Percentiles rank a stretch among this genome's conserved stretches.
Evolutionary conservation across 2,113 vertebrate species (phyloP).

Genomic region (Phoenicopterus ruber): DNA sequence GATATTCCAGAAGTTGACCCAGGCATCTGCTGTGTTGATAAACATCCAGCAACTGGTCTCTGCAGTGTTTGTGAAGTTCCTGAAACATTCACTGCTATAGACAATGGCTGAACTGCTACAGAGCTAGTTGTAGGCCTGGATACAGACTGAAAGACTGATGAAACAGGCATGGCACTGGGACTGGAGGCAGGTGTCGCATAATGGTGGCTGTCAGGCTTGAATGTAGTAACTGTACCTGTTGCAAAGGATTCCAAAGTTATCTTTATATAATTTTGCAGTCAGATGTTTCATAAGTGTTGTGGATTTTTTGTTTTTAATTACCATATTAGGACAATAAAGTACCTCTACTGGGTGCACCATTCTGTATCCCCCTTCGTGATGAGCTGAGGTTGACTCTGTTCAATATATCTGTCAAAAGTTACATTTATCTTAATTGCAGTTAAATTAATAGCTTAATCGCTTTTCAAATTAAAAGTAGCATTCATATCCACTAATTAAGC

Average conservation of each 20-base stretch:
- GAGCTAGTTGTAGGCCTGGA: constrained; percentile 64
- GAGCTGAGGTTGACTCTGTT: constrained; percentile 77
- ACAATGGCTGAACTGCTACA: constrained; percentile 67
- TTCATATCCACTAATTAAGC: background rate
- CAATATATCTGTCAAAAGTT: constrained; percentile 79
- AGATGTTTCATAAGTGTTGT: constrained; percentile 11
- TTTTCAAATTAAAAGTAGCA: constrained; percentile 32
- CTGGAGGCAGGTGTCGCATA: constrained; percentile 63
- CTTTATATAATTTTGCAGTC: background rate
- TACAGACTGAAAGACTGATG: constrained; percentile 66
- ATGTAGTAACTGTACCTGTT: constrained; percentile 71
- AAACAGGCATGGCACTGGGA: constrained; percentile 47
- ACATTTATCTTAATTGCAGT: constrained; percentile 53
- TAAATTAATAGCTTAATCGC: constrained; percentile 1
- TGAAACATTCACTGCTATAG: constrained; percentile 67
- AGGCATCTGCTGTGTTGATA: constrained; percentile 49
- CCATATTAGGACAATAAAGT: constrained; percentile 64
- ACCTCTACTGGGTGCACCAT: constrained; percentile 79
- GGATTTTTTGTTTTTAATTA: constrained; percentile 44
- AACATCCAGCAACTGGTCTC: constrained; percentile 50
- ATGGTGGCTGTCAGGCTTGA: constrained; percentile 71
- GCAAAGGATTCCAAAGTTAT: constrained; percentile 64
- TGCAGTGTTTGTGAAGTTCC: constrained; percentile 50
- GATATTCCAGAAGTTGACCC: constrained; percentile 57
- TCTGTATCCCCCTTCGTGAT: constrained; percentile 75